Base-by-base conservation (phyloP, 2,113 vertebrate genomes). In the Boulengeromyrus knoepffleri region DNA sequence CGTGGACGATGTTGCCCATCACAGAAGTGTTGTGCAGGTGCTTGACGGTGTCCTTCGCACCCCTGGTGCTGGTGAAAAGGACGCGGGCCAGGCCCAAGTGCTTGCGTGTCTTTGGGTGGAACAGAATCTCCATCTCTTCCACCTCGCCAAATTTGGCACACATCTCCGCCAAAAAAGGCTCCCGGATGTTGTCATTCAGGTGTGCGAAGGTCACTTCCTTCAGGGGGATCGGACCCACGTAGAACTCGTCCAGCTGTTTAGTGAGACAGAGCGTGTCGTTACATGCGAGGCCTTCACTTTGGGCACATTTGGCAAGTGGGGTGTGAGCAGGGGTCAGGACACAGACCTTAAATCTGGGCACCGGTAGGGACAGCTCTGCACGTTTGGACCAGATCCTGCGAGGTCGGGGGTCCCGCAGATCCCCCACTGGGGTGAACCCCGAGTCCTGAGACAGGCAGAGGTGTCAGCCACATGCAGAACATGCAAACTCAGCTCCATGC, bases 181-280 rank as follows among this genome's bases (percentile, higher is more conserved):
- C 97, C 89, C 97, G 97, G 89, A 99, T 97, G 88, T 99, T 99
- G 95, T 99, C 98, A 90, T 99, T 99, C 45, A 99, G 96, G 4
- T 97, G 95, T 0, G 97, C 98, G 0, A 99, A 99, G 21, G 97
- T 98, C 93, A 99, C 97, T 94, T 98, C 98, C 91, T 98, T 98
- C 93, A 98, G 96, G 0, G 98, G 98, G 89, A 98, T 96, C 88
- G 97, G 97, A 10, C 98, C 98, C 66, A 98, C 96, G 10, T 98
- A 99, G 93, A 96, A 98, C 92, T 99, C 98, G 90, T 98, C 98
- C 90, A 98, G 94, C 98, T 98, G 94, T 87, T 53, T 27, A 19
- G 6, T 39, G 0, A 0, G 50, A 50, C 10, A 70, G 7, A 13
- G 88, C 87, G 21, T 90, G 17, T 45, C 13, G 13, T 58, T 58